phyloP scores from a whole-genome alignment of 2,797 vertebrate genomes.

The Fringilla coelebs region DNA sequence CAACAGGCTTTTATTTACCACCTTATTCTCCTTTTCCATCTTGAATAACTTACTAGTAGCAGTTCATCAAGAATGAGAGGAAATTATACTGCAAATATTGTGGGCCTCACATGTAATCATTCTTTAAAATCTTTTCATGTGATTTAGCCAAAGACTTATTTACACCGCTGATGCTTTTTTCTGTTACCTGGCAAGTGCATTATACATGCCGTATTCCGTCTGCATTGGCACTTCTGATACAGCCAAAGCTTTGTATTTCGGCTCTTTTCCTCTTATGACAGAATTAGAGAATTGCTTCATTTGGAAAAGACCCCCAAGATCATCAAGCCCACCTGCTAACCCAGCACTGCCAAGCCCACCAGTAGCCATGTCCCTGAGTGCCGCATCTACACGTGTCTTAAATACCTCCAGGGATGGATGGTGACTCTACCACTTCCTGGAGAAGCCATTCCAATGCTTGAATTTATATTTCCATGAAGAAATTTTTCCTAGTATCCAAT shows the following conservation, averaged over 20 bases:
- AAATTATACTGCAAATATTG: background rate
- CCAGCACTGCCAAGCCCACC: background rate
- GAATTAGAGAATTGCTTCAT: background rate
- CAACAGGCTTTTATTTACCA: background rate
- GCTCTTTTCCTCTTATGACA: background rate
- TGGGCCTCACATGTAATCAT: background rate
- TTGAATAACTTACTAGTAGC: background rate
- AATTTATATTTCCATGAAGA: background rate
- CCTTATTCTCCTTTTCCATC: background rate
- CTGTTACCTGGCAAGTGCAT: background rate
- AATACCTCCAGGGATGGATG: background rate
- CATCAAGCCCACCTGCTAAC: background rate
- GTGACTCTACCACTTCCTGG: background rate
- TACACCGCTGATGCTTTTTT: background rate
- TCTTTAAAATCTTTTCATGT: background rate
- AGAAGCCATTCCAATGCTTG: background rate
- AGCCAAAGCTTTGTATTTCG: background rate
- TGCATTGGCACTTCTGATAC: background rate
- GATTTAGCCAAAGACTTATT: background rate
- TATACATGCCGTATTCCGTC: background rate
- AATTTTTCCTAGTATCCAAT: background rate
- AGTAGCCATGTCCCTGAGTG: background rate
- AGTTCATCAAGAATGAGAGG: background rate
- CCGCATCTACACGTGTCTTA: background rate
- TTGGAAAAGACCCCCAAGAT: background rate